Percentiles rank a stretch among this genome's conserved stretches.
These are phyloP conservation scores for Oreamnos americanus DNA, from an alignment of 2,113 vertebrate species.

Conservation along the genomic window DNA sequence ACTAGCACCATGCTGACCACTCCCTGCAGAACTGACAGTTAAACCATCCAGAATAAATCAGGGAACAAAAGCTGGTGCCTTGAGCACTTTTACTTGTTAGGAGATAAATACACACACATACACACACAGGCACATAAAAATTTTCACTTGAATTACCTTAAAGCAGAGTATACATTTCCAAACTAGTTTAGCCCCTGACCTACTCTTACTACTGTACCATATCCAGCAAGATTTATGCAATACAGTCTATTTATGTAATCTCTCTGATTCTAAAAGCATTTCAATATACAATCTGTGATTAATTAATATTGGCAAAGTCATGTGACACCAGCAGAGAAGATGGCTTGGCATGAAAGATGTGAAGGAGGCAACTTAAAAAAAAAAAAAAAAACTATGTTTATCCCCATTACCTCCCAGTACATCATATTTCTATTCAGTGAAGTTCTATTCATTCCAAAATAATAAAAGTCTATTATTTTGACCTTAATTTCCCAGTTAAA, in stretches of 20 bases:
- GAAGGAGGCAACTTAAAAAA: background rate
- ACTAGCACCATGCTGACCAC: background rate
- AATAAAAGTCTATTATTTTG: background rate
- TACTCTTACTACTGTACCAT: background rate
- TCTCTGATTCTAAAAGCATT: background rate
- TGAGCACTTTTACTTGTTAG: background rate
- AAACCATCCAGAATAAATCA: background rate
- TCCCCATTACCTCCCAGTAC: background rate
- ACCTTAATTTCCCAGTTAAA: conserved; percentile 18
- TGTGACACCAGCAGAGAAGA: background rate
- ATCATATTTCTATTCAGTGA: background rate
- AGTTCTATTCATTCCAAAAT: conserved; percentile 21
- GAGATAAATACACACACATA: background rate
- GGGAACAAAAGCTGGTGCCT: background rate
- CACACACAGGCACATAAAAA: background rate
- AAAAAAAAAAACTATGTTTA: background rate
- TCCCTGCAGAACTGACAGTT: background rate
- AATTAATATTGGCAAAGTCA: background rate
- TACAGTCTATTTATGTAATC: background rate
- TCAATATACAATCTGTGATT: background rate
- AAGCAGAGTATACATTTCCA: background rate
- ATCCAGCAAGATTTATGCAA: background rate
- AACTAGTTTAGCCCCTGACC: background rate
- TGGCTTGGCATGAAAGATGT: background rate
- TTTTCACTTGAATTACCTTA: background rate